These are phyloP conservation scores for Dendrolimus pini DNA, from an alignment of 2,888 invertebrate genomes.

Conservation along the genomic window DNA sequence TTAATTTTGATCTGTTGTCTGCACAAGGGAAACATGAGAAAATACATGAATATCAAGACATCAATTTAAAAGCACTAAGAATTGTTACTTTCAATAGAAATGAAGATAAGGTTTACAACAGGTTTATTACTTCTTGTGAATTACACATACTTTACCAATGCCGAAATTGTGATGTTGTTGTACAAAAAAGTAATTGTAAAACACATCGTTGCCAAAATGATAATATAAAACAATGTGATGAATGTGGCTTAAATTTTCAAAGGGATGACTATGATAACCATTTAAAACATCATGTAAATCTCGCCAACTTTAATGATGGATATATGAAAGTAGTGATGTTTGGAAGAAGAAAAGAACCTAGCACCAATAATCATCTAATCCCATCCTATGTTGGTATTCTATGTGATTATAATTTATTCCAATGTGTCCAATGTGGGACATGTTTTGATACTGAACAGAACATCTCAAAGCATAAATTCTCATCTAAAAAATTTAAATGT, in stretches of 20 bases:
- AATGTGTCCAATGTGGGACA: slow-evolving; percentile 40
- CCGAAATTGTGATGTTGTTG: too few species aligned
- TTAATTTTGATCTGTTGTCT: slow-evolving; percentile 31
- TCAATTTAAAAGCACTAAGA: too few species aligned
- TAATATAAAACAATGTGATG: too few species aligned
- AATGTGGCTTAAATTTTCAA: too few species aligned
- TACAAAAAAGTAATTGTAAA: too few species aligned
- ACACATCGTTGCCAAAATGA: too few species aligned
- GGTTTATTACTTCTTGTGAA: too few species aligned
- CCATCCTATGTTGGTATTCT: slow-evolving; percentile 26
- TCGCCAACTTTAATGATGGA: slow-evolving; percentile 28
- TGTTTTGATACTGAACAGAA: slow-evolving; percentile 21
- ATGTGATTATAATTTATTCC: slow-evolving; percentile 44
- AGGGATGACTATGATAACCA: slow-evolving; percentile 31
- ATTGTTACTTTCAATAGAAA: too few species aligned
- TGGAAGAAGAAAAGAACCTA: slow-evolving; percentile 18
- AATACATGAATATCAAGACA: slow-evolving; percentile 26
- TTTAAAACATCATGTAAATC: slow-evolving; percentile 32
- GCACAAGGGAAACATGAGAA: slow-evolving; percentile 31
- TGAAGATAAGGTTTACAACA: too few species aligned
- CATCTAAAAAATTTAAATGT: slow-evolving; percentile 31
- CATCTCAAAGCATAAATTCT: too few species aligned
- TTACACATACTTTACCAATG: too few species aligned
- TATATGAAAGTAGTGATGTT: slow-evolving; percentile 47
- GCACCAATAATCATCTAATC: slow-evolving; percentile 18